Base-by-base conservation (phyloP, 1,140 invertebrate species). In the Megalonaias nervosa region DNA sequence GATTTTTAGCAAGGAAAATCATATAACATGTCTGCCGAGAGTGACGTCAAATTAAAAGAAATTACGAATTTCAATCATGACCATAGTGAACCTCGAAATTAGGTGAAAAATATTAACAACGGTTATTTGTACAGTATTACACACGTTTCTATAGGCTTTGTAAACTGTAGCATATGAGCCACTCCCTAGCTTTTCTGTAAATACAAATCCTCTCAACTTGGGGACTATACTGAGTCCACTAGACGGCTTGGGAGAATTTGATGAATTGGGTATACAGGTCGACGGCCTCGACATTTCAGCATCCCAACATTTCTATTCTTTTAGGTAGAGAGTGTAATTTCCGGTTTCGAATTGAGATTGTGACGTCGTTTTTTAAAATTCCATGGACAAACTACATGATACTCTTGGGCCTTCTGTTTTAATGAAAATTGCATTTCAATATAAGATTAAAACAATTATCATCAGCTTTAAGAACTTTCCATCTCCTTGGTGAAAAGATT, bases 101-200 rank as follows among this genome's bases (percentile, higher is more conserved):
- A n/a, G 21, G 60, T 23, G 21, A 62, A 62, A 5, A 23, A 62
- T 19, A 62, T 62, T 19, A 19, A n/a, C 19, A 62, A 31, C 26
- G 2, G 21, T 6, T n/a, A 62, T n/a, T 23, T 12, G 19, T 62
- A 61, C 60, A 62, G 60, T n/a, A 15, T n/a, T 62, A 23, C 21
- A 62, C 92, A 96, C 95, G 92, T 95, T 95, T 87, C 93, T 94
- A 75, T 93, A 94, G 13, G 95, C 96, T 92, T 96, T 96, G 86
- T 95, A 97, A 0, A 97, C 96, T 1, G 93, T 94, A 0, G 96
- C 94, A 91, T 96, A 97, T 79, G 95, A 96, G n/a, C 96, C 96
- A n/a, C 92, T 92, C 6, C 96, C 96, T 16, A 97, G 92, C 91
- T 95, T 96, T 84, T 96, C 94, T 13, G 88, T 86, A 76, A 91